A percentile compares a stretch with the other conserved stretches of the same genome.
These are phyloP conservation scores for Naso thynnoides DNA, from an alignment of 2,797 vertebrate genomes.

Conservation along the genomic window DNA sequence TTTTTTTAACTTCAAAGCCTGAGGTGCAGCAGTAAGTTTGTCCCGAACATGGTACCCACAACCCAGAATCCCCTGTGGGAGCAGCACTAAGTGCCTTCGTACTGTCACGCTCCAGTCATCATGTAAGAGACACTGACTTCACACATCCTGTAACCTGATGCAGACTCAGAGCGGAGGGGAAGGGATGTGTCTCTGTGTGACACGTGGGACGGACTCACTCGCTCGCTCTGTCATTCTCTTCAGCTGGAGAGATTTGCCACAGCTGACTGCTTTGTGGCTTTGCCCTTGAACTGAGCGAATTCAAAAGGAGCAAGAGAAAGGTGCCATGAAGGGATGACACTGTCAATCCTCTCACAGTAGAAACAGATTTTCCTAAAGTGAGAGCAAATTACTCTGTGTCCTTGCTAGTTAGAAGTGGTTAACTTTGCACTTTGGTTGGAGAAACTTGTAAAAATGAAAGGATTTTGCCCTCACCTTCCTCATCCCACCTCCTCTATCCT, in stretches of 20 bases:
- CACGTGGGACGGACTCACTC: slow-evolving; percentile 34
- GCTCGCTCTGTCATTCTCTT: slow-evolving; percentile 38
- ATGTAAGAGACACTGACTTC: slow-evolving; percentile 48
- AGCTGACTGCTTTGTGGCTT: slow-evolving; percentile 55
- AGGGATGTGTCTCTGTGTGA: slow-evolving; percentile 26
- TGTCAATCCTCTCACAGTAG: slow-evolving; percentile 34
- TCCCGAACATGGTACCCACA: slow-evolving; percentile 21
- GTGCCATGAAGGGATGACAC: slow-evolving; percentile 40
- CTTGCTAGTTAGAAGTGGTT: slow-evolving; percentile 24
- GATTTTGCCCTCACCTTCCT: slow-evolving; percentile 35
- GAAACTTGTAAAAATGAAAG: slow-evolving; percentile 19
- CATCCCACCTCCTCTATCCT: not conserved
- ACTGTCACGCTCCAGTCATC: slow-evolving; percentile 41
- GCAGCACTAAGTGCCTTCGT: slow-evolving; percentile 47
- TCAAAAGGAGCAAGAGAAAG: slow-evolving; percentile 46
- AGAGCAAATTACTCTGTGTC: slow-evolving; percentile 22
- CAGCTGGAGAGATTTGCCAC: slow-evolving; percentile 62
- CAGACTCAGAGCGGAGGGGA: slow-evolving; percentile 17
- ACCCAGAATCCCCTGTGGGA: slow-evolving; percentile 36
- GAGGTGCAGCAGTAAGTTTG: slow-evolving; percentile 17
- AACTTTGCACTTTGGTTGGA: slow-evolving; percentile 4
- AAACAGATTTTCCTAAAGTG: slow-evolving; percentile 35
- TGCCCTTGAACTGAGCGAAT: slow-evolving; percentile 64
- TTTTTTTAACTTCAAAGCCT: slow-evolving; percentile 5
- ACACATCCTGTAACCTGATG: slow-evolving; percentile 57